A percentile compares a stretch with the other conserved stretches of the same genome.
Evolutionary conservation across 2,888 invertebrate genomes (phyloP).

Genomic region (Troides aeacus): DNA sequence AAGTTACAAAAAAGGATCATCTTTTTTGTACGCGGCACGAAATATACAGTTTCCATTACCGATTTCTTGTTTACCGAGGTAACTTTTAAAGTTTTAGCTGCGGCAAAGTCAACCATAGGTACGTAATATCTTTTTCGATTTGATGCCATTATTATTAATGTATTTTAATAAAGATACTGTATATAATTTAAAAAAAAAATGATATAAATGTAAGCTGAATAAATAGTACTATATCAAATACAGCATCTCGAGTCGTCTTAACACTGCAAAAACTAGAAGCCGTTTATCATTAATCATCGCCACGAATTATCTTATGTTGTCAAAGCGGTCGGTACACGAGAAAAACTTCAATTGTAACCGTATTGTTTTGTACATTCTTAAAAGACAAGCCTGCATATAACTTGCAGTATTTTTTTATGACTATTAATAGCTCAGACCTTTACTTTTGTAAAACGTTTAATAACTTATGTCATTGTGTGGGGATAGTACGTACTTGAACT

Average conservation of each 20-base stretch:
- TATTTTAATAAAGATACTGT: not conserved
- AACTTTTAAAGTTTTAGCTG: not conserved
- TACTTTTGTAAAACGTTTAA: not conserved
- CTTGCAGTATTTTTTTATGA: not conserved
- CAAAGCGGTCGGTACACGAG: slow-evolving; percentile 37
- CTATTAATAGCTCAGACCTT: slow-evolving; percentile 4
- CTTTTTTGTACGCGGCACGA: not conserved
- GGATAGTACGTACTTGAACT: no score
- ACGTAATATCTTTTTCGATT: no score
- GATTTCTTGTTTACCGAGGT: not conserved
- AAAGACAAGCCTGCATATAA: not conserved
- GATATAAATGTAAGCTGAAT: not conserved
- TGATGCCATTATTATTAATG: not conserved
- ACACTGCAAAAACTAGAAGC: slow-evolving; percentile 49
- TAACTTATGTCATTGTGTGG: not conserved
- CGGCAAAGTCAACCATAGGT: not conserved
- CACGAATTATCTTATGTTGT: slow-evolving; percentile 54
- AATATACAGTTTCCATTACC: not conserved
- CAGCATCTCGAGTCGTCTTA: slow-evolving; percentile 29
- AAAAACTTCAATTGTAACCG: slow-evolving; percentile 21
- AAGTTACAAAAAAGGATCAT: not conserved
- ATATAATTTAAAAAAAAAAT: no score
- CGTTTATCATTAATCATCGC: slow-evolving; percentile 54
- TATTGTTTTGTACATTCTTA: slow-evolving; percentile 24
- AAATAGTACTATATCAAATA: not conserved